Percentiles rank a stretch among this genome's conserved stretches.
Evolutionary conservation across 2,113 vertebrate species (phyloP).

Genomic region (Stigmatopora nigra): DNA sequence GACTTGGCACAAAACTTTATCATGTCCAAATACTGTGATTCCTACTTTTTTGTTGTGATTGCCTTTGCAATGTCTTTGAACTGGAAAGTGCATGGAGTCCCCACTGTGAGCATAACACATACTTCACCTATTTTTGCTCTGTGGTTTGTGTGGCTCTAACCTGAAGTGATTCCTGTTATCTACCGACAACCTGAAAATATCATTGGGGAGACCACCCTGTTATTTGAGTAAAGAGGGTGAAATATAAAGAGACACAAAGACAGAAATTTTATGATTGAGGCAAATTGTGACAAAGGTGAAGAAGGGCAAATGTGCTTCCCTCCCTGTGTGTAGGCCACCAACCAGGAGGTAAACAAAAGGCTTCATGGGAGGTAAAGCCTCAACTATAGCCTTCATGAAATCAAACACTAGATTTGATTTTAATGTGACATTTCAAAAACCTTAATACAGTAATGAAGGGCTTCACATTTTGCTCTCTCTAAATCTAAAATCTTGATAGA

Average conservation of each 20-base stretch:
- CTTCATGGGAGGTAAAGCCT: constrained; percentile 13
- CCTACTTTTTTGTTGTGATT: constrained; percentile 15
- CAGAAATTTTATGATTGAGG: background rate
- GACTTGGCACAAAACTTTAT: constrained; percentile 5
- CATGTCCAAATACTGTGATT: background rate
- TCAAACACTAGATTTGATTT: constrained; percentile 11
- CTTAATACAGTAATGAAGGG: constrained; percentile 11
- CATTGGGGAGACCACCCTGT: constrained; percentile 12
- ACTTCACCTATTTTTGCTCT: constrained; percentile 9
- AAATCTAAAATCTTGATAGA: background rate
- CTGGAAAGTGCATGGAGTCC: constrained; percentile 4
- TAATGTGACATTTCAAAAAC: background rate
- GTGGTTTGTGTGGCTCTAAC: background rate
- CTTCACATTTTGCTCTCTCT: too few relatives aligned
- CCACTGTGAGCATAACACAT: constrained; percentile 4
- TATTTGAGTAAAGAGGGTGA: constrained; percentile 11
- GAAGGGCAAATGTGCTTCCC: constrained; percentile 4
- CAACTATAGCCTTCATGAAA: constrained; percentile 16
- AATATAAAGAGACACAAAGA: background rate
- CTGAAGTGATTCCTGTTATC: constrained; percentile 13
- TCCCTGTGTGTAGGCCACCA: constrained; percentile 15
- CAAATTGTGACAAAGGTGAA: constrained; percentile 1
- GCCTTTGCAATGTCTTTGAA: constrained; percentile 36
- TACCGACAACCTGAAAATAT: constrained; percentile 4
- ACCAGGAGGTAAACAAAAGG: constrained; percentile 17